phyloP scores from a whole-genome alignment of 2,113 vertebrate genomes.

The Hepsetus odoe region DNA sequence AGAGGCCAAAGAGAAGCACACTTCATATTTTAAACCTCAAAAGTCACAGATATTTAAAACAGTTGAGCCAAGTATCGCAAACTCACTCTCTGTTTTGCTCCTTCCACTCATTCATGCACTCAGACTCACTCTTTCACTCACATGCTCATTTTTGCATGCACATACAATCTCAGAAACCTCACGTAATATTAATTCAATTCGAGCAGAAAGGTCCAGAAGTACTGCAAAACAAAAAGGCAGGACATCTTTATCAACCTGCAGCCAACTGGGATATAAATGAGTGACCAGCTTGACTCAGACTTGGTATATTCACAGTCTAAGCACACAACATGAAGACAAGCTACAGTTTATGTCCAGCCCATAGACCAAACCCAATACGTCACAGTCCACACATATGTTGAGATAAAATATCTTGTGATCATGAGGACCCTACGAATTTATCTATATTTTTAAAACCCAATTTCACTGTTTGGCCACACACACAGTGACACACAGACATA shows the following conservation, averaged over 20 bases:
- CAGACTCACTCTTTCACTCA: not conserved
- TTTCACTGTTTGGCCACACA: too few relatives aligned
- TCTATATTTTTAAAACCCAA: too few relatives aligned
- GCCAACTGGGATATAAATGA: not conserved
- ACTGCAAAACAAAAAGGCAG: not conserved
- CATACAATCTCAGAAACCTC: not conserved
- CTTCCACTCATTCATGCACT: not conserved
- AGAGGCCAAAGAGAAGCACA: not conserved
- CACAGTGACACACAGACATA: too few relatives aligned
- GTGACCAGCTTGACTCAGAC: not conserved
- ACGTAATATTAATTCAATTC: not conserved
- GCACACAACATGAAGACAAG: not conserved
- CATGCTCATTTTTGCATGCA: not conserved
- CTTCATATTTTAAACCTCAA: not conserved
- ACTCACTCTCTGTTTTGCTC: too few relatives aligned
- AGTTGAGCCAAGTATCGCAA: not conserved
- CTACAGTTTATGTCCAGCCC: not conserved
- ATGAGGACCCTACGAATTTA: too few relatives aligned
- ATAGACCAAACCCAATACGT: not conserved
- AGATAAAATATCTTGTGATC: not conserved
- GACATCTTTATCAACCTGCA: not conserved
- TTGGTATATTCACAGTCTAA: not conserved
- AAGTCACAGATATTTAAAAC: not conserved
- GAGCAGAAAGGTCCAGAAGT: conserved; percentile 10
- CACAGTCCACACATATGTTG: not conserved